Conservation (phyloP, 2,797 vertebrate genomes). For the Myotis planiceps region DNA sequence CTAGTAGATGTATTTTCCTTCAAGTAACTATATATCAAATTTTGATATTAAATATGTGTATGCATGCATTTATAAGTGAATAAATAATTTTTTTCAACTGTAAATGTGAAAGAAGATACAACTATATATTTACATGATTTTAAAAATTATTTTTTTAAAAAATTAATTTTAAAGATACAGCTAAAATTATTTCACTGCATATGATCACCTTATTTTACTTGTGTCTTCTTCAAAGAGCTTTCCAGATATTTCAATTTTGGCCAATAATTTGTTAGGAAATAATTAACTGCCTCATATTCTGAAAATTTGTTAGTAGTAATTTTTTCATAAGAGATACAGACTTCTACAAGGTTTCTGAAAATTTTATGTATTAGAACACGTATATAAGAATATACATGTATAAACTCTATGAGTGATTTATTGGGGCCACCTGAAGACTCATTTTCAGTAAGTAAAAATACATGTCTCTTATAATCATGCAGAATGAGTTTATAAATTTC, state of each 20-base stretch:
- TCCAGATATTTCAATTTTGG: not conserved
- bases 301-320: not conserved
- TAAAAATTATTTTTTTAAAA: not conserved
- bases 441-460: conserved; percentile 65
- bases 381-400: not conserved
- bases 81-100: not conserved
- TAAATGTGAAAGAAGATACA: not conserved
- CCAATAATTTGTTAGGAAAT: not conserved
- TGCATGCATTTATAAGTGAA: not conserved
- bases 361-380: not conserved
- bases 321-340: not conserved
- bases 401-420: not conserved
- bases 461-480: conserved; percentile 1
- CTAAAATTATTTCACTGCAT: not conserved
- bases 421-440: conserved; percentile 40
- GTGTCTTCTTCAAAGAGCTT: not conserved
- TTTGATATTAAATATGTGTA: not conserved
- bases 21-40: not conserved
- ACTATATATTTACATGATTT: not conserved
- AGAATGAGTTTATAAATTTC: conserved; percentile 66
- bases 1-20: not conserved
- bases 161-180: not conserved
- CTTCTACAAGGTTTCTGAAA: not conserved
- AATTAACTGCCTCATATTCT: not conserved
- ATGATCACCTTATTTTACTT: not conserved